These are phyloP conservation scores for Scyliorhinus canicula DNA, from an alignment of 2,797 vertebrate species.

Conservation along the genomic window DNA sequence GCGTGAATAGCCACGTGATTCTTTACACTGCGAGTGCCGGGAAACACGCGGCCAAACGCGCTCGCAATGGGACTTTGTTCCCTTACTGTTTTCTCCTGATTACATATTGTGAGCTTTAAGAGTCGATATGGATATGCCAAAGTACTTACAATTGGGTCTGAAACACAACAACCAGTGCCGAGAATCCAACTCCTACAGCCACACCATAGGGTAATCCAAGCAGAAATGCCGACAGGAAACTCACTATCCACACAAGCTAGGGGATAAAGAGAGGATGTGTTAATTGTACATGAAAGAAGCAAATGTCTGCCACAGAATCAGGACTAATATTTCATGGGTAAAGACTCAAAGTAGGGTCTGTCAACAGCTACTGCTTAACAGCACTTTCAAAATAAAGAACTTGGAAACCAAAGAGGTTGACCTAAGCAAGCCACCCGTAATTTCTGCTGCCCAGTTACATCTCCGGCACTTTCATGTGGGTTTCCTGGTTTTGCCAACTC, in stretches of 20 bases:
- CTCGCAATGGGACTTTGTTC: no score
- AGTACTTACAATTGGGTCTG: slow-evolving; percentile 87
- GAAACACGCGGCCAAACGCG: no score
- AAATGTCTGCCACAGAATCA: neutral
- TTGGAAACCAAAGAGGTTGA: neutral
- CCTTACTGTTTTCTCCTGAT: neutral
- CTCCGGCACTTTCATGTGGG: neutral
- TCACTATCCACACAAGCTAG: slow-evolving; percentile 84
- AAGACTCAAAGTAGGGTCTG: neutral
- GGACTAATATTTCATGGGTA: neutral
- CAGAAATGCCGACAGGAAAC: slow-evolving; percentile 83
- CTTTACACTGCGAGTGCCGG: no score
- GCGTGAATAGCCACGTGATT: no score
- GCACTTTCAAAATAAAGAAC: neutral
- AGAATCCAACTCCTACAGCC: slow-evolving; percentile 79
- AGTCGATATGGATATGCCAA: neutral
- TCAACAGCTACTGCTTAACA: neutral
- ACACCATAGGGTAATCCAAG: slow-evolving; percentile 83
- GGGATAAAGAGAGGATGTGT: neutral
- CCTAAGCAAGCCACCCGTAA: neutral
- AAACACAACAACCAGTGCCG: slow-evolving; percentile 81
- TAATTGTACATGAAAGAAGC: neutral
- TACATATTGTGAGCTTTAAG: neutral
- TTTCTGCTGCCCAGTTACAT: neutral
- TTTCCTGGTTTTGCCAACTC: neutral